Conservation (phyloP, 2,113 vertebrate genomes). For the Xiphophorus couchianus region DNA sequence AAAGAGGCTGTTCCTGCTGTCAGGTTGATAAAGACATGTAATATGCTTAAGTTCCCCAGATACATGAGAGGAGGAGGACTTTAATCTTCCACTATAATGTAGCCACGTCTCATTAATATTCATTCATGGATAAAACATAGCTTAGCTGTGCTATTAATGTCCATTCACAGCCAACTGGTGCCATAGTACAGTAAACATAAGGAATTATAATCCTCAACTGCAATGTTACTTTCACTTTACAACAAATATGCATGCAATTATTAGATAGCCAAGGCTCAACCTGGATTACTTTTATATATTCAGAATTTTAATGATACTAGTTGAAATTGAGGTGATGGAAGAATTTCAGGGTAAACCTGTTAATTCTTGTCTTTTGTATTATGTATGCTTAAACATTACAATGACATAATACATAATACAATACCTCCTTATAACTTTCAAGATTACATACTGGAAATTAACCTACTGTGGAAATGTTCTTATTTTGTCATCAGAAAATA, state of each 20-base stretch:
- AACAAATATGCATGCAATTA: background rate
- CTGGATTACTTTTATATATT: background rate
- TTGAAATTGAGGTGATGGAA: background rate
- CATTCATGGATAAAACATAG: constrained; percentile 47
- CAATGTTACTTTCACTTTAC: background rate
- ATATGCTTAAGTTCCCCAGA: constrained; percentile 75
- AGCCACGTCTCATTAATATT: constrained; percentile 64
- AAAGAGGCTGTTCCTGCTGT: constrained; percentile 66
- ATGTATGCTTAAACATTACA: background rate
- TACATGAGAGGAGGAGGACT: constrained; percentile 63
- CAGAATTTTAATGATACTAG: background rate
- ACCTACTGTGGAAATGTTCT: too few species aligned
- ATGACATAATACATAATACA: too few species aligned
- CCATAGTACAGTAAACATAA: constrained; percentile 24
- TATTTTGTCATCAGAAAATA: too few species aligned
- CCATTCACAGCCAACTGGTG: constrained; percentile 29
- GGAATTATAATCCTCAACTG: constrained; percentile 2
- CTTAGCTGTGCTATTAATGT: constrained; percentile 35
- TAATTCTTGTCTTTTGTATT: background rate
- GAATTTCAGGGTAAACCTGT: background rate
- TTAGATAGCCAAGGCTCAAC: background rate
- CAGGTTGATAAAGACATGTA: constrained; percentile 77
- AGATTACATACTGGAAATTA: too few species aligned
- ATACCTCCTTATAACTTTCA: too few species aligned
- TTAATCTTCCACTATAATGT: constrained; percentile 69